Conservation (phyloP, 1,140 invertebrate species). For the Aphelinus atriplicis region DNA sequence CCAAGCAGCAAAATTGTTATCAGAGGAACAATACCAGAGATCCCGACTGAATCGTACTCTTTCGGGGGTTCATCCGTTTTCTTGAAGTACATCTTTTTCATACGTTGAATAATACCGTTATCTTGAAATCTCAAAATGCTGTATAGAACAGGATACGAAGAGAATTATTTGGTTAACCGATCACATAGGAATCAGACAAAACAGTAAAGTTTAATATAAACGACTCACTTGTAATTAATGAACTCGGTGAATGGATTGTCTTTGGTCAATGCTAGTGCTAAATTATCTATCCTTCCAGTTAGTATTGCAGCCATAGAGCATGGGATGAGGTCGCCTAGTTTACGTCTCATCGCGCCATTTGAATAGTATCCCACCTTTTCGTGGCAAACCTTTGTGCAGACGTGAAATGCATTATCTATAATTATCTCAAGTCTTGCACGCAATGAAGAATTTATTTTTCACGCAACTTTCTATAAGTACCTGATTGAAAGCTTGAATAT, state of each 20-base stretch:
- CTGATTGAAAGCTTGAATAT: constrained; percentile 21
- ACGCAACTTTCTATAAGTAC: neutral
- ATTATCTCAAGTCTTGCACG: too few relatives aligned
- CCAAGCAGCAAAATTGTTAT: neutral
- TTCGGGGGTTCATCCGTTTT: neutral
- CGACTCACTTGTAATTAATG: constrained; percentile 28
- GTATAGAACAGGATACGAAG: neutral
- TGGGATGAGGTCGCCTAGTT: neutral
- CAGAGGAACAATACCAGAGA: neutral
- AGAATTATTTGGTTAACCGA: neutral
- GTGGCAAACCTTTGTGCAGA: constrained; percentile 15
- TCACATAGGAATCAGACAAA: neutral
- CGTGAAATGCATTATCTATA: too few relatives aligned
- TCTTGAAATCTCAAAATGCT: constrained; percentile 8
- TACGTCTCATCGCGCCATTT: constrained; percentile 8
- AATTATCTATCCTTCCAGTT: constrained; percentile 11
- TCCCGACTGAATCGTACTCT: neutral
- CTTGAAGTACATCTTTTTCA: neutral
- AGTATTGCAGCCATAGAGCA: constrained; percentile 14
- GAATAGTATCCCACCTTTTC: constrained; percentile 29
- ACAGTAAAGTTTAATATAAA: neutral
- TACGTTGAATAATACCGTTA: neutral
- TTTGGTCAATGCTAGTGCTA: constrained; percentile 24
- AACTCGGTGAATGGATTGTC: constrained; percentile 20
- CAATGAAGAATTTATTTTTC: too few relatives aligned